Base-by-base conservation (phyloP, 2,888 invertebrate genomes). In the Drosophila tanythrix region DNA sequence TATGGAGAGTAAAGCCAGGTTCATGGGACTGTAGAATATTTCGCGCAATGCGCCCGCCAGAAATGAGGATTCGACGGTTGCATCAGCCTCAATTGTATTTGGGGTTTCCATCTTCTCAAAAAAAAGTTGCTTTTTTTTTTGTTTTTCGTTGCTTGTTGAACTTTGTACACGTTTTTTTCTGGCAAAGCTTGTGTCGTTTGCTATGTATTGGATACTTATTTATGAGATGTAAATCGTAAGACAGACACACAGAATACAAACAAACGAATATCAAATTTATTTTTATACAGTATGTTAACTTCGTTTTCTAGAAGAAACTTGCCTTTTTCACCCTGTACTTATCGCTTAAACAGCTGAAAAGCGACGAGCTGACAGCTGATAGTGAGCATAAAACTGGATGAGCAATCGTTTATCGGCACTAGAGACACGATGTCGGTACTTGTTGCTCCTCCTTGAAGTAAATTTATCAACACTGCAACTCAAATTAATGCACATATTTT, bases 1-100 rank as follows among this genome's bases (percentile, higher is more conserved):
- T 33, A 97, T 93, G 57, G 94, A 94, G 21, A 97, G 94, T 63
- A 97, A 94, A 35, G 94, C 94, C 67, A 97, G 90, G 93, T 97
- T 97, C 76, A 97, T 88, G 18, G 97, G 97, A 90, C 95, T 96
- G 67, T 94, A 94, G 56, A 96, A 93, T 72, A 96, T 95, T 92
- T 96, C 96, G 63, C 92, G 92, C 50, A 95, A 81, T 75, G 95
- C 82, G 6, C 76, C 55, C 2, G 48, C 70, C 67, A 85, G 52
- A 65, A 84, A 80, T 29, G 83, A 79, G n/a, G 79, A 55, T 27
- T 79, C 77, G 46, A 29, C 60, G 46, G 80, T 63, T 63, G 76
- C 81, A 64, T 78, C 77, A 67, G 81, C 58, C 2, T 65, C 77
- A 36, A 81, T 40, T 40, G 58, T 76, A 50, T 68, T 78, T 73